A percentile compares a stretch with the other conserved stretches of the same genome.
phyloP scores from a whole-genome alignment of 2,113 vertebrate genomes.

The Chloropsis cyanopogon region DNA sequence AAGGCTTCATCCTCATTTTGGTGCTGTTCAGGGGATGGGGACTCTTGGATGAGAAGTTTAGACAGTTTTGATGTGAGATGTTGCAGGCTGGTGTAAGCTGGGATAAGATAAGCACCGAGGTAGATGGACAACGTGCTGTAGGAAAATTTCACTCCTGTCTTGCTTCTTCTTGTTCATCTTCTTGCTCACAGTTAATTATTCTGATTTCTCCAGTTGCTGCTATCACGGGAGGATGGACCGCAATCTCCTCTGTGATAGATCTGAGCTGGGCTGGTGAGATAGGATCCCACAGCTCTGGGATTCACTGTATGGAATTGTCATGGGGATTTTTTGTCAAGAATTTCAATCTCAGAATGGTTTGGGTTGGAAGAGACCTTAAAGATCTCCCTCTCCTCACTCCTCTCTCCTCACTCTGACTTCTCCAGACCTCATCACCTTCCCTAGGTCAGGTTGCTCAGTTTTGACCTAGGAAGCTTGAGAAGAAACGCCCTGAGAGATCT shows the following conservation, averaged over 20 bases:
- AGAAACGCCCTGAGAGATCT: background rate
- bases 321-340: background rate
- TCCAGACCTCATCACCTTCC: background rate
- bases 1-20: background rate
- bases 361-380: background rate
- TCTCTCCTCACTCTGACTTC: background rate
- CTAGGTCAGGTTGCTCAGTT: background rate
- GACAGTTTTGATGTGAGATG: background rate
- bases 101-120: background rate
- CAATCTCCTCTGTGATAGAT: background rate
- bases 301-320: background rate
- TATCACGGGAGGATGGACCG: background rate
- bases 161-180: background rate
- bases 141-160: background rate
- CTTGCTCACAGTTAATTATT: background rate
- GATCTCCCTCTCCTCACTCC: background rate
- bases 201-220: background rate
- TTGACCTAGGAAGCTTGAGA: background rate
- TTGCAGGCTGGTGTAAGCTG: background rate
- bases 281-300: background rate
- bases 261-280: background rate
- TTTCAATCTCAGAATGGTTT: background rate
- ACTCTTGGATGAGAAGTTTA: background rate
- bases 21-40: background rate
- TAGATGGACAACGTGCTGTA: background rate